Conservation (phyloP, 2,113 vertebrate genomes). For the Mormyrus iriodes region DNA sequence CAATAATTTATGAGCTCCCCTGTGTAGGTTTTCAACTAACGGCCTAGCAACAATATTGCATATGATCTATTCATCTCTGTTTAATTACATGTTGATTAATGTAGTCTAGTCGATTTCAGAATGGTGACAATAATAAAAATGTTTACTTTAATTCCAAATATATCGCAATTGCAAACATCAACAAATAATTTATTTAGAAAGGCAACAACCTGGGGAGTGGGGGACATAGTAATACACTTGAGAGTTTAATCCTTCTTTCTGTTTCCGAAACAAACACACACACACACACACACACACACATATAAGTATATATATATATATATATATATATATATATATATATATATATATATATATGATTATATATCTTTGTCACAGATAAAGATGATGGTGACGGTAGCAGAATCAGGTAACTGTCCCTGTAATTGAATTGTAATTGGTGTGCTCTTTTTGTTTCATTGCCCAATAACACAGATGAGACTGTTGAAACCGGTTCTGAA, state of each 20-base stretch:
- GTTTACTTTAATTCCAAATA: neutral
- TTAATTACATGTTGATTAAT: constrained; percentile 50
- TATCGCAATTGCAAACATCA: neutral
- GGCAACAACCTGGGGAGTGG: neutral
- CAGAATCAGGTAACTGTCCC: neutral
- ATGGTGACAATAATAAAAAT: neutral
- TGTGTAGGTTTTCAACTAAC: constrained; percentile 50
- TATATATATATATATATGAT: no score
- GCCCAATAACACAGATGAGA: neutral
- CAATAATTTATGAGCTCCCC: constrained; percentile 49
- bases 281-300: no score
- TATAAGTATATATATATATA: no score
- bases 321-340: no score
- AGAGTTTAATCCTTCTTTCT: neutral
- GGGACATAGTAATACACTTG: neutral
- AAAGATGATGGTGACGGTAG: neutral
- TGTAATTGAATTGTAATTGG: no score
- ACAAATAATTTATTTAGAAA: neutral
- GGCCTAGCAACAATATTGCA: constrained; percentile 42
- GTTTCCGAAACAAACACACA: neutral
- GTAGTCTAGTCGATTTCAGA: constrained; percentile 10
- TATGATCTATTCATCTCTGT: constrained; percentile 34
- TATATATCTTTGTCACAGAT: neutral
- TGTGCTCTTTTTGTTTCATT: neutral
- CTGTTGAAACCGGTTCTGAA: neutral